Percentiles rank a stretch among this genome's conserved stretches.
phyloP scores from a whole-genome alignment of 2,797 vertebrate species.

The Sebastes glaucus region DNA sequence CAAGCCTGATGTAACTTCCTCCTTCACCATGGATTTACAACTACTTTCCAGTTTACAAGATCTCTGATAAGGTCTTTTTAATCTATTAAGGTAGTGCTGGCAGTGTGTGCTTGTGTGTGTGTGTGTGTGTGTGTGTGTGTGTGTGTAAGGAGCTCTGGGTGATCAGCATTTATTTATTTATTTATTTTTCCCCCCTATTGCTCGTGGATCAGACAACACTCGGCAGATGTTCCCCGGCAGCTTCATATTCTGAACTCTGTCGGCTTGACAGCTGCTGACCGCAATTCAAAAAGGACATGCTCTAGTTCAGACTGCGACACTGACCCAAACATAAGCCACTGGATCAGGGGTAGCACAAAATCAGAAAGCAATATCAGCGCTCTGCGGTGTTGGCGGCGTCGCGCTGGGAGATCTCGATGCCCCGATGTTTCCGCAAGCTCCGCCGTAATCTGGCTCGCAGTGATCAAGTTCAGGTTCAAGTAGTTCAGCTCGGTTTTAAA shows the following conservation, averaged over 20 bases:
- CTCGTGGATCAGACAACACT: conserved; percentile 40
- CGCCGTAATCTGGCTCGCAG: conserved; percentile 40
- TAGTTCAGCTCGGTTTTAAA: conserved; percentile 14
- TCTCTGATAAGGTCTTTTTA: conserved; percentile 53
- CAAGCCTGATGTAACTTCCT: conserved; percentile 22
- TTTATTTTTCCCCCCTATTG: conserved; percentile 1
- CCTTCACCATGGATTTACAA: conserved; percentile 46
- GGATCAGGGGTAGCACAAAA: conserved; percentile 57
- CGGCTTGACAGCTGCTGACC: conserved; percentile 80
- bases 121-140: not conserved
- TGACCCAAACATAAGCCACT: conserved; percentile 74
- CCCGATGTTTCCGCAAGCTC: conserved; percentile 31
- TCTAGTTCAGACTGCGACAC: conserved; percentile 68
- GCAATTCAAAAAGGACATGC: conserved; percentile 76
- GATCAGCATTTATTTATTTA: conserved; percentile 1
- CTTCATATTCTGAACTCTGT: conserved; percentile 63
- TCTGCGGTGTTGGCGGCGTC: conserved; percentile 6
- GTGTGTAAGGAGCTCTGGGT: conserved; percentile 46
- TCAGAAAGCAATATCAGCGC: conserved; percentile 54
- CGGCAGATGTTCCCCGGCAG: conserved; percentile 76
- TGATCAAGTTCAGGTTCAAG: conserved; percentile 40
- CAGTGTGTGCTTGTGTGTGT: not conserved
- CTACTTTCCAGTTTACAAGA: conserved; percentile 44
- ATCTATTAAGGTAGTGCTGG: conserved; percentile 28
- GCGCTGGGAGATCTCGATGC: conserved; percentile 26